Conservation (phyloP, 2,797 vertebrate genomes). For the Spheniscus humboldti region DNA sequence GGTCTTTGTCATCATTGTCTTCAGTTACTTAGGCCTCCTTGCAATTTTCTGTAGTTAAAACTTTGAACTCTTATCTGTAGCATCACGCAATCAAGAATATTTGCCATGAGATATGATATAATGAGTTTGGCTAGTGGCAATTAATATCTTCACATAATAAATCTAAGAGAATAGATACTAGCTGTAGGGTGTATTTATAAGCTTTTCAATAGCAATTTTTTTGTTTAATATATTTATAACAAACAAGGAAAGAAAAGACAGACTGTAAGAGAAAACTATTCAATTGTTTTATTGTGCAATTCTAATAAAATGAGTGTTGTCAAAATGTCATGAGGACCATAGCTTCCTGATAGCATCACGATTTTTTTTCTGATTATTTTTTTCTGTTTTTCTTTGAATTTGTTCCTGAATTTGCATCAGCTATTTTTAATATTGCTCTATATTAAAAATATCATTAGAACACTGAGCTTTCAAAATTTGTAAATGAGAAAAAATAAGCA, state of each 20-base stretch:
- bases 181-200: not conserved
- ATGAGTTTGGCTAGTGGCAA: not conserved
- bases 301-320: not conserved
- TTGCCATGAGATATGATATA: not conserved
- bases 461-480: not conserved
- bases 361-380: not conserved
- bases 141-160: not conserved
- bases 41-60: not conserved
- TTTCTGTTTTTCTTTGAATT: not conserved
- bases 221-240: not conserved
- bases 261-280: not conserved
- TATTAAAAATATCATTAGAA: constrained; percentile 11
- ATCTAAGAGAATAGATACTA: not conserved
- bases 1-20: not conserved
- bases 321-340: not conserved
- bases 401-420: not conserved
- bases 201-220: not conserved
- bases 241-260: not conserved
- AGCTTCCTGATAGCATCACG: not conserved
- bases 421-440: not conserved
- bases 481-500: not conserved
- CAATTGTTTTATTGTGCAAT: not conserved
- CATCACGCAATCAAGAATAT: not conserved
- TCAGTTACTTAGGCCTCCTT: not conserved
- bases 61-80: not conserved